Conservation (phyloP, 2,888 invertebrate species). For the Ophion costatus region DNA sequence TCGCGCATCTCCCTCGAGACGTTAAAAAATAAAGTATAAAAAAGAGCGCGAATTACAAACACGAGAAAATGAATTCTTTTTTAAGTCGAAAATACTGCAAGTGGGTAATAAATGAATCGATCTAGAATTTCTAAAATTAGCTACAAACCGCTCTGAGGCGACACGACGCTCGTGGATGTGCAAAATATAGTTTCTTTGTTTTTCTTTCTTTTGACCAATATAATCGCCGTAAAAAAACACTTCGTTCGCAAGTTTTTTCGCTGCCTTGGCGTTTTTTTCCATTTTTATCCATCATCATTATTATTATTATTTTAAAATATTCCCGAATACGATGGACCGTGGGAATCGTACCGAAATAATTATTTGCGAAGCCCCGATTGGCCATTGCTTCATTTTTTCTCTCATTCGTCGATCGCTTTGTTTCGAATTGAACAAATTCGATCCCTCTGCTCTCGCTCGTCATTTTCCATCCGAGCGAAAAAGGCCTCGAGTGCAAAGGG, state of each 20-base stretch:
- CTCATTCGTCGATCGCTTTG: neutral
- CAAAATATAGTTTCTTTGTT: neutral
- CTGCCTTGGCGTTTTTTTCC: neutral
- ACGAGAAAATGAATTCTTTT: neutral
- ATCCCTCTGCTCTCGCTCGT: no score
- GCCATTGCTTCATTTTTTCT: neutral
- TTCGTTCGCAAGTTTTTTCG: neutral
- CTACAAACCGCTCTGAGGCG: conserved; percentile 4
- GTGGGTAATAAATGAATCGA: conserved; percentile 1
- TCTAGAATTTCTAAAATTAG: conserved; percentile 1
- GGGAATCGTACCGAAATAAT: neutral
- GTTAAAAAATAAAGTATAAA: neutral
- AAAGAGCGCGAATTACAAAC: neutral
- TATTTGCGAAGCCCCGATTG: neutral
- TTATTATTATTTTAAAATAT: neutral
- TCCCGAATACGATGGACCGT: neutral
- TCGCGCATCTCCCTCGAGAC: neutral
- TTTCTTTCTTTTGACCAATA: neutral
- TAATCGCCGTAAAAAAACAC: neutral
- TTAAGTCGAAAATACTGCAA: conserved; percentile 8
- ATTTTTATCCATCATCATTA: neutral
- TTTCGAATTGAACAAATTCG: neutral
- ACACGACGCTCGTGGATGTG: neutral
- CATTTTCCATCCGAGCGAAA: no score
- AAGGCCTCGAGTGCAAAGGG: no score